Percentiles rank a stretch among this genome's conserved stretches.
Evolutionary conservation across 2,797 vertebrate genomes (phyloP).

Genomic region (Chanos chanos): DNA sequence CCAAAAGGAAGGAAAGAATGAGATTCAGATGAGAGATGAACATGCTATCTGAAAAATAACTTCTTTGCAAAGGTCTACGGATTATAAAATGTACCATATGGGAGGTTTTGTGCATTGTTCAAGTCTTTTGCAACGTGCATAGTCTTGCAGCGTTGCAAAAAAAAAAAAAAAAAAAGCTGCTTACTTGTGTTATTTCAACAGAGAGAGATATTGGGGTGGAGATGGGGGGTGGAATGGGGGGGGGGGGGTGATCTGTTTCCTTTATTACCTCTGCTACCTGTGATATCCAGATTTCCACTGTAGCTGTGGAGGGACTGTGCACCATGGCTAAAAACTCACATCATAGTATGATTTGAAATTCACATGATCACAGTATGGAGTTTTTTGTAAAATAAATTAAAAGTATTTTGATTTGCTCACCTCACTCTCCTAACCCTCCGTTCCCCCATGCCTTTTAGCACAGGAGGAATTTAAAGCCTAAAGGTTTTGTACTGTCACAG

Average conservation of each 20-base stretch:
- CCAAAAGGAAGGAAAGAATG: constrained; percentile 16
- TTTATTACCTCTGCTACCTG: no score
- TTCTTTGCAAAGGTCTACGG: constrained; percentile 64
- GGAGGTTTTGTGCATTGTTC: constrained; percentile 58
- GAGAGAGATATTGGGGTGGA: constrained; percentile 29
- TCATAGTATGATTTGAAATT: no score
- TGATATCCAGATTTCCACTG: no score
- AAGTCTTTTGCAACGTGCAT: constrained; percentile 43
- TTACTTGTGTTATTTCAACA: constrained; percentile 47
- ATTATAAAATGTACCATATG: constrained; percentile 69
- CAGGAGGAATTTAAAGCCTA: no score
- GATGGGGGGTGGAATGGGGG: not conserved
- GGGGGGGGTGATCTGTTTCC: not conserved
- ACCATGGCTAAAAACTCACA: no score
- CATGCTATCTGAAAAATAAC: constrained; percentile 62
- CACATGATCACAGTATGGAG: no score
- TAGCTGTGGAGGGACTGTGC: no score
- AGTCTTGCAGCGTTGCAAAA: constrained; percentile 48
- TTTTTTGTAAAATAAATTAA: no score
- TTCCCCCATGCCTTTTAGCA: no score
- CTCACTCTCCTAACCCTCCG: no score
- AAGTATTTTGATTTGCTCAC: no score
- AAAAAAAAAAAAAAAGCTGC: constrained; percentile 40
- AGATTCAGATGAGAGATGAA: constrained; percentile 61
- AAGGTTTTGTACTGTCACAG: no score